These are phyloP conservation scores for Vollenhovia emeryi DNA, from an alignment of 1,140 invertebrate species.

Conservation along the genomic window DNA sequence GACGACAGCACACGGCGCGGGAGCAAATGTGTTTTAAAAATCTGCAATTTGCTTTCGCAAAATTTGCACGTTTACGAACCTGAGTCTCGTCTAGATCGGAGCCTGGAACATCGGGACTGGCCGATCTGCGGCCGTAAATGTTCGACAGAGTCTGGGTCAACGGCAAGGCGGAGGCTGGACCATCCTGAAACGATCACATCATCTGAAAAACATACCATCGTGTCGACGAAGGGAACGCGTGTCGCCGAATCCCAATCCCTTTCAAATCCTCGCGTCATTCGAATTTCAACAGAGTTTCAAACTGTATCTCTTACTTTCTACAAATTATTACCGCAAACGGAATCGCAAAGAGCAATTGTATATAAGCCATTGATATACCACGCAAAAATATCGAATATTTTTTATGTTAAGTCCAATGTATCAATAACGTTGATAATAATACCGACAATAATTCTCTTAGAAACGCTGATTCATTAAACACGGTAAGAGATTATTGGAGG, in stretches of 20 bases:
- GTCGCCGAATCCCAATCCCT: conserved; percentile 11
- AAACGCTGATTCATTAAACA: background rate
- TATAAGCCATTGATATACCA: background rate
- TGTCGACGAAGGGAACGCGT: conserved; percentile 35
- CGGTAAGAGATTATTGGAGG: background rate
- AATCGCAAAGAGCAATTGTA: background rate
- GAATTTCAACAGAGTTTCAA: background rate
- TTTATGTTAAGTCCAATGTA: background rate
- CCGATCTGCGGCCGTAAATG: conserved; percentile 82
- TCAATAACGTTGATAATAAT: background rate
- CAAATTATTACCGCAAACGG: background rate
- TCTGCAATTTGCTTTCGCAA: conserved; percentile 15
- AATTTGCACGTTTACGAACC: conserved; percentile 76
- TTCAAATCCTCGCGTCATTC: background rate
- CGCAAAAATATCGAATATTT: background rate
- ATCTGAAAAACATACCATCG: conserved; percentile 60
- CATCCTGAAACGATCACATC: conserved; percentile 78
- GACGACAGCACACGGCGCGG: background rate
- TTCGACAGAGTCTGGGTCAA: conserved; percentile 82
- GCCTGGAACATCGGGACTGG: conserved; percentile 80
- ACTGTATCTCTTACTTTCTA: background rate
- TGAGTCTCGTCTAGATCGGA: conserved; percentile 78
- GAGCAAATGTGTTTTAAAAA: background rate
- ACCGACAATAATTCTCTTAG: background rate
- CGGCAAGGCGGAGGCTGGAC: conserved; percentile 79